Percentiles rank a stretch among this genome's conserved stretches.
These are phyloP conservation scores for Lepus oiostolus DNA, from an alignment of 2,797 vertebrate genomes.

Conservation along the genomic window DNA sequence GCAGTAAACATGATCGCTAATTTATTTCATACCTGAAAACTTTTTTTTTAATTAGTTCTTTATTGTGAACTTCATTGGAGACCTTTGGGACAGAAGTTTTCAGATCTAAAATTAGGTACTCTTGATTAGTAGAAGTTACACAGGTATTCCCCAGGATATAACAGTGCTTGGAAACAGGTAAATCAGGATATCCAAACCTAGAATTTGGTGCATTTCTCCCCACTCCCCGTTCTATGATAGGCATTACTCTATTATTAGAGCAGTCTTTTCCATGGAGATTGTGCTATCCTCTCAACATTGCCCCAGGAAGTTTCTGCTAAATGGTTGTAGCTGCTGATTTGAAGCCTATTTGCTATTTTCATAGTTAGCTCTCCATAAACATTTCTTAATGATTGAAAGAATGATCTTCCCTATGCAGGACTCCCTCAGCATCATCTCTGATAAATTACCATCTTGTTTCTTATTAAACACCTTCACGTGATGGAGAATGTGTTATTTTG, in stretches of 20 bases:
- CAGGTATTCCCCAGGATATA: not conserved
- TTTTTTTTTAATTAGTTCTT: not conserved
- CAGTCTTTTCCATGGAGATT: not conserved
- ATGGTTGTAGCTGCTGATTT: not conserved
- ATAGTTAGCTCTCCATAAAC: constrained; percentile 26
- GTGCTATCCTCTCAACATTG: not conserved
- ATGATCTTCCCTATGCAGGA: not conserved
- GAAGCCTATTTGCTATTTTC: constrained; percentile 5
- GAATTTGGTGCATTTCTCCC: not conserved
- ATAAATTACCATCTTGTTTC: constrained; percentile 23
- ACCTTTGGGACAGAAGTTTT: not conserved
- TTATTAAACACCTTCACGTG: not conserved
- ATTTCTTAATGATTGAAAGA: constrained; percentile 39
- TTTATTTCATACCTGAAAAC: not conserved
- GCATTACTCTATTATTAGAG: not conserved
- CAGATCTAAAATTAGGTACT: not conserved
- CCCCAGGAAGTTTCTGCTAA: constrained; percentile 1
- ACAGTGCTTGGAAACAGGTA: not conserved
- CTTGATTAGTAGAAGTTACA: not conserved
- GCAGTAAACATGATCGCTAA: not conserved
- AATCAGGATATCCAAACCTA: not conserved
- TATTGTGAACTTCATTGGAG: not conserved
- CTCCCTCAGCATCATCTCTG: not conserved
- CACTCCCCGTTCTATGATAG: not conserved
- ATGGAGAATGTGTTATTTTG: not conserved